Evolutionary conservation across 1,140 invertebrate species (phyloP).

Genomic region (Piezodorus guildinii): DNA sequence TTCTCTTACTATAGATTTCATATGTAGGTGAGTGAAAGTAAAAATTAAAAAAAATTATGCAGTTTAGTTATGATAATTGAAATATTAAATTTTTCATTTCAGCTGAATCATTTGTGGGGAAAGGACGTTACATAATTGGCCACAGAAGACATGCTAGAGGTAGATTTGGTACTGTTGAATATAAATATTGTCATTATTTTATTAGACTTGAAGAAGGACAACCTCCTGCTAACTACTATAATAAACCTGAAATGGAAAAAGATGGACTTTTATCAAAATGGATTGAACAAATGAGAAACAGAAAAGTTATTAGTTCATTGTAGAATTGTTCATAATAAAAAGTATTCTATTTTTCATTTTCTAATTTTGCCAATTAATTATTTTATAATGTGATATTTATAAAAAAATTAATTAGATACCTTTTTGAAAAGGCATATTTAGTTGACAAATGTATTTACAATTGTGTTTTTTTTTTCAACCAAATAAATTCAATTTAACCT

Average conservation of each 20-base stretch:
- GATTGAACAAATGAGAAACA: constrained; percentile 52
- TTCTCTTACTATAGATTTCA: too few relatives aligned
- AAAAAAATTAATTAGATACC: too few relatives aligned
- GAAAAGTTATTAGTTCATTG: constrained; percentile 56
- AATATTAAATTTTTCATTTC: constrained; percentile 32
- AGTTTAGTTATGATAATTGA: too few relatives aligned
- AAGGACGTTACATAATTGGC: constrained; percentile 67
- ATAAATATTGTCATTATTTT: constrained; percentile 78
- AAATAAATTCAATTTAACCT: too few relatives aligned
- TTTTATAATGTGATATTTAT: too few relatives aligned
- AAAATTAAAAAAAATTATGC: too few relatives aligned
- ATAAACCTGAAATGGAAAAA: constrained; percentile 47
- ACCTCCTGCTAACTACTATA: constrained; percentile 74
- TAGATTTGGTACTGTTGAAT: constrained; percentile 57
- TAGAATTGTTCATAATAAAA: constrained; percentile 33
- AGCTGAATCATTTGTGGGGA: constrained; percentile 77
- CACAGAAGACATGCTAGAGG: constrained; percentile 64
- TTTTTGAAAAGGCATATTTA: too few relatives aligned
- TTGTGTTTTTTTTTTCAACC: too few relatives aligned
- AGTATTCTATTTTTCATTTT: too few relatives aligned
- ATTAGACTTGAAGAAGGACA: constrained; percentile 81
- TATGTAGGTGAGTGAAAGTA: too few relatives aligned
- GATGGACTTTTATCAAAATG: constrained; percentile 62
- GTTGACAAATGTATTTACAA: too few relatives aligned
- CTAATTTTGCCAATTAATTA: too few relatives aligned